Conservation (phyloP, 2,113 vertebrate species). For the Gadus chalcogrammus region DNA sequence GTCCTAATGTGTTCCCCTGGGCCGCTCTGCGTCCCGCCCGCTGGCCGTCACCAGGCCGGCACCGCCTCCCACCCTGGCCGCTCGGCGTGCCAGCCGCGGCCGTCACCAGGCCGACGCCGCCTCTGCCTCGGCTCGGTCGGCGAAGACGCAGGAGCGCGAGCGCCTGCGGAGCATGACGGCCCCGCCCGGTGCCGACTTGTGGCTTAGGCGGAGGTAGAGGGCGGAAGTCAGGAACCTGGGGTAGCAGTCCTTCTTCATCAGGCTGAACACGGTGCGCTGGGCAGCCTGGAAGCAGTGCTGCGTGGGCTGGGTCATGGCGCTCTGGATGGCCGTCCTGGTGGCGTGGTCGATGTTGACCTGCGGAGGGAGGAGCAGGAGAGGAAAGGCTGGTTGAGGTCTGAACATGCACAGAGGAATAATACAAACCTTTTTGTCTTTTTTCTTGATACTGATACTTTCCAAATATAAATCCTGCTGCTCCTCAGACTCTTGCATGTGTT, state of each 20-base stretch:
- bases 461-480: too few species aligned
- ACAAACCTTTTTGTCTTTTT: too few species aligned
- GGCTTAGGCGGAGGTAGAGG: constrained; percentile 77
- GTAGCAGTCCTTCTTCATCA: constrained; percentile 97
- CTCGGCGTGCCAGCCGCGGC: neutral
- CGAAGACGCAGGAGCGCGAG: constrained; percentile 87
- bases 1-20: too few species aligned
- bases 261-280: constrained; percentile 81
- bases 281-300: constrained; percentile 80
- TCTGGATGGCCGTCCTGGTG: constrained; percentile 80
- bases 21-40: neutral
- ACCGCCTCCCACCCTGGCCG: neutral
- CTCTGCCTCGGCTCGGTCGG: constrained; percentile 75
- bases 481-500: too few species aligned
- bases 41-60: neutral
- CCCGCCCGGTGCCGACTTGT: constrained; percentile 59
- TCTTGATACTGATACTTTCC: too few species aligned
- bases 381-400: neutral
- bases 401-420: too few species aligned
- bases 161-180: constrained; percentile 76
- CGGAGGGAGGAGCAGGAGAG: neutral
- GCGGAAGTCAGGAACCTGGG: constrained; percentile 86
- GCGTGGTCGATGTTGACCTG: constrained; percentile 92
- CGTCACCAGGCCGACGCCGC: constrained; percentile 48
- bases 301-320: constrained; percentile 76